Evolutionary conservation across 2,113 vertebrate genomes (phyloP).

Genomic region (Hemichromis elongatus): DNA sequence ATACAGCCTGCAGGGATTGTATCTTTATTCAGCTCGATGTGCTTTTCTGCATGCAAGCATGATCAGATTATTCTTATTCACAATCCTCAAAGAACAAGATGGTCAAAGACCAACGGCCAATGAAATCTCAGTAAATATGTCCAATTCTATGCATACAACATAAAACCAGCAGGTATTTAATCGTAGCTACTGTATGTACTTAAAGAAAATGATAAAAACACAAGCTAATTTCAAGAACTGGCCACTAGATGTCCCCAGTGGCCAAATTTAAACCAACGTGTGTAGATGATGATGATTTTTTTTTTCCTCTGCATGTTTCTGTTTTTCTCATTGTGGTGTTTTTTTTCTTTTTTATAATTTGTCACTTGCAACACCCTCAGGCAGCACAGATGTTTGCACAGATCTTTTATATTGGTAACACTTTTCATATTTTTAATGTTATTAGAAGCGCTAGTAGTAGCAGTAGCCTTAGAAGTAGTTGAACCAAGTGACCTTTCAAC

Average conservation of each 20-base stretch:
- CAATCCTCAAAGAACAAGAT: fast-evolving
- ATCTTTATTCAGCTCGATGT: not conserved
- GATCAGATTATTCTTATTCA: not conserved
- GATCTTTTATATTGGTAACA: conserved; percentile 1
- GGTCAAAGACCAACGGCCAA: not conserved
- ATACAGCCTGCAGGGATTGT: not conserved
- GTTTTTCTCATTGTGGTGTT: not conserved
- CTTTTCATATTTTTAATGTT: not conserved
- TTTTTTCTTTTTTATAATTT: not conserved
- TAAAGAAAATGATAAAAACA: not conserved
- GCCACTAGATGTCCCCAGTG: conserved; percentile 60
- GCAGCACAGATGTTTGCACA: not conserved
- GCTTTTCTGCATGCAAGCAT: not conserved
- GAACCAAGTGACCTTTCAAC: not conserved
- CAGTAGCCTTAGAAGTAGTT: not conserved
- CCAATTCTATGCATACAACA: not conserved
- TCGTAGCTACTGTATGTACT: not conserved
- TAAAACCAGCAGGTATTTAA: not conserved
- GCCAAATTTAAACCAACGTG: not conserved
- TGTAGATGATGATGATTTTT: not conserved
- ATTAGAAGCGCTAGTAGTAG: not conserved
- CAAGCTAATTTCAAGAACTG: not conserved
- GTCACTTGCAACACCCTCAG: not conserved
- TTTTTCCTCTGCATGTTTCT: not conserved
- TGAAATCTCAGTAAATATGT: not conserved